These are phyloP conservation scores for Canis aureus DNA, from an alignment of 2,113 vertebrate species.

Conservation along the genomic window DNA sequence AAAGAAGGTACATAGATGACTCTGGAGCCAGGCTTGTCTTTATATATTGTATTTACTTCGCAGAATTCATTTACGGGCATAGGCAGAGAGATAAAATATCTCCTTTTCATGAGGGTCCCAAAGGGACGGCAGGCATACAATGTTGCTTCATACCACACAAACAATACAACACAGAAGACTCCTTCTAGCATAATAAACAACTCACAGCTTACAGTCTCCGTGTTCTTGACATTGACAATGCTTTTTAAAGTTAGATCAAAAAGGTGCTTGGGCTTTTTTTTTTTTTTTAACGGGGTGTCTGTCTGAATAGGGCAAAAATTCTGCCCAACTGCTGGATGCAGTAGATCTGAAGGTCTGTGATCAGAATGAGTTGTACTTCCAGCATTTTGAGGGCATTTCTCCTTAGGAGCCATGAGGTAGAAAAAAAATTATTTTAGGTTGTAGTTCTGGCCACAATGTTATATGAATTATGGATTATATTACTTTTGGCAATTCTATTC, in stretches of 20 bases:
- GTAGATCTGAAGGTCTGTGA: neutral
- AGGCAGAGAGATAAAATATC: slow-evolving; percentile 60
- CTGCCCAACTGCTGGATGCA: neutral
- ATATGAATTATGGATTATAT: neutral
- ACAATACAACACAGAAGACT: slow-evolving; percentile 70
- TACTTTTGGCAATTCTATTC: neutral
- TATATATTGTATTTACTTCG: slow-evolving; percentile 61
- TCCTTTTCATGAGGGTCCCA: slow-evolving; percentile 72
- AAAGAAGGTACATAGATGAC: neutral
- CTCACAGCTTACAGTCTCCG: neutral
- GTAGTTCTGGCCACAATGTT: neutral
- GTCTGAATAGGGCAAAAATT: slow-evolving; percentile 28
- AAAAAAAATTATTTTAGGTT: neutral
- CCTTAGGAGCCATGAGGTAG: neutral
- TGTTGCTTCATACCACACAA: slow-evolving; percentile 60
- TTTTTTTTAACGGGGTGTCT: slow-evolving; percentile 48
- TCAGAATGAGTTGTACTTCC: neutral
- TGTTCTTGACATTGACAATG: slow-evolving; percentile 69
- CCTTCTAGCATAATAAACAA: slow-evolving; percentile 80
- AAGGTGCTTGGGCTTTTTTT: neutral
- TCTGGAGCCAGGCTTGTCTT: slow-evolving; percentile 1
- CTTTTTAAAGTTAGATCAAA: slow-evolving; percentile 79
- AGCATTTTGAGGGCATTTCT: neutral
- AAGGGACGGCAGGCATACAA: slow-evolving; percentile 62
- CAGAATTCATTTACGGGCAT: slow-evolving; percentile 65